phyloP scores from a whole-genome alignment of 1,140 invertebrate species.

The Drosophila bipectinata region DNA sequence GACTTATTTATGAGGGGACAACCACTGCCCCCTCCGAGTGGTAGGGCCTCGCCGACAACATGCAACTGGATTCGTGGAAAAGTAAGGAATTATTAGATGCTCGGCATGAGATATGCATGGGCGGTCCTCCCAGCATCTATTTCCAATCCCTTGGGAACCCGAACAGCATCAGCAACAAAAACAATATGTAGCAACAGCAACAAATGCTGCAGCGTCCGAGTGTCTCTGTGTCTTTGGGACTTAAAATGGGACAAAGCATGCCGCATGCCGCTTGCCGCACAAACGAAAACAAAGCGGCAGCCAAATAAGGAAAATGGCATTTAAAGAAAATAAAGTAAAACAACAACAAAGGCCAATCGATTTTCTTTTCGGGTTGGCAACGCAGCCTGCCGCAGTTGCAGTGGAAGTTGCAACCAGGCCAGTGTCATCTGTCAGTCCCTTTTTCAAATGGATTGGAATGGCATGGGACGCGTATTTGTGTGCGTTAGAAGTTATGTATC shows the following conservation, averaged over 20 bases:
- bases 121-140: conserved; percentile 45
- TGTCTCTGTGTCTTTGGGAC: conserved; percentile 48
- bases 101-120: conserved; percentile 67
- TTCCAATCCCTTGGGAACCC: conserved; percentile 68
- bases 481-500: conserved; percentile 31
- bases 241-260: conserved; percentile 79
- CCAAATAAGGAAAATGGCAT: conserved; percentile 74
- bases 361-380: conserved; percentile 52
- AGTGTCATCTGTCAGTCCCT: conserved; percentile 66
- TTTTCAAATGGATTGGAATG: conserved; percentile 13
- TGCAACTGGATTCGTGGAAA: conserved; percentile 77
- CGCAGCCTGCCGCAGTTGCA: conserved; percentile 39
- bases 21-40: conserved; percentile 27
- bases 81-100: conserved; percentile 67
- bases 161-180: conserved; percentile 22
- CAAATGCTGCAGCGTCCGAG: conserved; percentile 17
- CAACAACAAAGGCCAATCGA: conserved; percentile 57
- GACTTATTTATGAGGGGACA: conserved; percentile 76
- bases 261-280: conserved; percentile 44
- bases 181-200: neutral
- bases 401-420: conserved; percentile 54
- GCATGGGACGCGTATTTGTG: neutral
- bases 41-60: conserved; percentile 11
- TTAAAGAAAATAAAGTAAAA: conserved; percentile 65
- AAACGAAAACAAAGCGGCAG: conserved; percentile 67